Percentiles rank a stretch among this genome's conserved stretches.
Evolutionary conservation across 2,113 vertebrate genomes (phyloP).

Genomic region (Epinephelus lanceolatus): DNA sequence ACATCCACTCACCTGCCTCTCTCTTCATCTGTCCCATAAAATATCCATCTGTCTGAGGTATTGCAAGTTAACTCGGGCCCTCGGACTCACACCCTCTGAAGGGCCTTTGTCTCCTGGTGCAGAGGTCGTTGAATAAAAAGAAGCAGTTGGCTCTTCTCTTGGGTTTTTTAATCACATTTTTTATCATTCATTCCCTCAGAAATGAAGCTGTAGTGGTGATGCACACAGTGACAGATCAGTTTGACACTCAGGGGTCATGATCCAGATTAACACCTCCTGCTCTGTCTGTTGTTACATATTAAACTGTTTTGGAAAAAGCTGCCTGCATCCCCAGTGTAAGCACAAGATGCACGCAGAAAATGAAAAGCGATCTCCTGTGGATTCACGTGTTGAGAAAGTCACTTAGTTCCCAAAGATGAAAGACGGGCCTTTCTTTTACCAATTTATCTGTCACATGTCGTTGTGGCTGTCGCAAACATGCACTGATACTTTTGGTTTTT

Average conservation of each 20-base stretch:
- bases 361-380: slow-evolving; percentile 49
- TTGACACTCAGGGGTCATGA: slow-evolving; percentile 52
- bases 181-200: slow-evolving; percentile 34
- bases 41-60: slow-evolving; percentile 80
- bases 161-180: slow-evolving; percentile 44
- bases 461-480: neutral
- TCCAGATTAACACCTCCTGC: slow-evolving; percentile 55
- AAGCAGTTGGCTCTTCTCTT: slow-evolving; percentile 26
- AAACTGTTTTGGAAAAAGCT: slow-evolving; percentile 48
- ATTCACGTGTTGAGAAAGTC: slow-evolving; percentile 34
- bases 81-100: neutral
- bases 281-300: slow-evolving; percentile 60
- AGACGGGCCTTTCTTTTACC: slow-evolving; percentile 31
- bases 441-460: slow-evolving; percentile 45
- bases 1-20: slow-evolving; percentile 65
- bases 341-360: slow-evolving; percentile 31
- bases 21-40: slow-evolving; percentile 78
- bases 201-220: slow-evolving; percentile 15
- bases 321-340: neutral
- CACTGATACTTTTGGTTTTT: neutral
- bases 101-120: slow-evolving; percentile 20
- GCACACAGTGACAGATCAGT: slow-evolving; percentile 39
- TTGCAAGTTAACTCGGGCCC: neutral
- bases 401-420: slow-evolving; percentile 22
- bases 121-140: slow-evolving; percentile 17